These are phyloP conservation scores for Phrynocephalus guinanensis DNA, from an alignment of 2,797 vertebrate species.

Conservation along the genomic window DNA sequence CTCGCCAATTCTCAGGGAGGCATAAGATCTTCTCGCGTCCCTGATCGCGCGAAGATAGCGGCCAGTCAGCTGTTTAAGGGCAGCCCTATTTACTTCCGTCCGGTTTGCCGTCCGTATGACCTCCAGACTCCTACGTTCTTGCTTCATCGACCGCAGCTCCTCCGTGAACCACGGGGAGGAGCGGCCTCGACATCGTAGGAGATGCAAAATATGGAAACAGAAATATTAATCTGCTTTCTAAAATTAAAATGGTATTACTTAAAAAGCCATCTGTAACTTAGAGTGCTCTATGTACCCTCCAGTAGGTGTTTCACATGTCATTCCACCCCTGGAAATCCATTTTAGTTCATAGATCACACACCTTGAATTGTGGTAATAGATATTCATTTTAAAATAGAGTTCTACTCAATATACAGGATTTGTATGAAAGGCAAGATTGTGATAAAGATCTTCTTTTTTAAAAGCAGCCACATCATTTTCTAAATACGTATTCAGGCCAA, in stretches of 20 bases:
- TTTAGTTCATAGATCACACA: neutral
- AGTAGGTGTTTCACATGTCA: neutral
- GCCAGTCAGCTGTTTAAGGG: too few relatives aligned
- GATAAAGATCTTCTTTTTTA: neutral
- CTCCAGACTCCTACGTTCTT: too few relatives aligned
- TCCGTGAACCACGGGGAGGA: too few relatives aligned
- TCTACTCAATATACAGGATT: neutral
- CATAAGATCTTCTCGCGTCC: too few relatives aligned
- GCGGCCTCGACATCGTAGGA: too few relatives aligned
- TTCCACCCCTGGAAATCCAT: neutral
- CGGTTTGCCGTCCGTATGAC: too few relatives aligned
- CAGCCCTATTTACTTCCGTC: too few relatives aligned
- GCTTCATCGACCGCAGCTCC: too few relatives aligned
- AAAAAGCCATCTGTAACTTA: neutral
- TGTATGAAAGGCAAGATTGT: conserved; percentile 15
- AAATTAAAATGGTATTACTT: neutral
- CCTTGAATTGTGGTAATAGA: neutral
- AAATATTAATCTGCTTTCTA: neutral
- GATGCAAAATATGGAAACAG: too few relatives aligned
- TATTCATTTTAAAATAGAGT: neutral
- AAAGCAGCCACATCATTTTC: neutral
- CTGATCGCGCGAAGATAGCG: too few relatives aligned
- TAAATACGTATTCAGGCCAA: neutral
- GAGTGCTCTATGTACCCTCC: neutral
- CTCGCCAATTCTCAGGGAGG: too few relatives aligned